Evolutionary conservation across 2,888 invertebrate genomes (phyloP).

Genomic region (Leptogaster cylindrica): DNA sequence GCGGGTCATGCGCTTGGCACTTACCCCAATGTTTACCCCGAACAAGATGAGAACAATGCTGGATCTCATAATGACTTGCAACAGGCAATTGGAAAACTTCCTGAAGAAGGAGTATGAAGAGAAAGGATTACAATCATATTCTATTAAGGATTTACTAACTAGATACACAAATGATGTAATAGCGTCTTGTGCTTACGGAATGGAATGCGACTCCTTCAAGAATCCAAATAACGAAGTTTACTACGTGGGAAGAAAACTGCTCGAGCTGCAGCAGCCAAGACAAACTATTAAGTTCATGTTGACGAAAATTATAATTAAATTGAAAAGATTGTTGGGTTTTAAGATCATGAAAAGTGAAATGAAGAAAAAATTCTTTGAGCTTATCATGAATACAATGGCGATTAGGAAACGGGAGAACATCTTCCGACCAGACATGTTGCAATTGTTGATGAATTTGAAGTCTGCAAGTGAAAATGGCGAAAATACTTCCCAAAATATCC

Average conservation of each 20-base stretch:
- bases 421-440: constrained; percentile 65
- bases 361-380: constrained; percentile 59
- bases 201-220: constrained; percentile 64
- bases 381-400: constrained; percentile 62
- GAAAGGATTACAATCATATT: constrained; percentile 10
- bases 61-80: constrained; percentile 53
- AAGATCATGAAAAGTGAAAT: constrained; percentile 51
- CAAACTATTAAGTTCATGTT: constrained; percentile 50
- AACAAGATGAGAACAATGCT: constrained; percentile 62
- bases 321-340: constrained; percentile 46
- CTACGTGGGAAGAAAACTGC: constrained; percentile 61
- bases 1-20: constrained; percentile 62
- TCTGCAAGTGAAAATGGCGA: constrained; percentile 58
- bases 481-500: neutral
- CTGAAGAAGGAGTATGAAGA: constrained; percentile 38
- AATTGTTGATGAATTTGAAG: constrained; percentile 61
- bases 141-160: constrained; percentile 57
- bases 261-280: constrained; percentile 53
- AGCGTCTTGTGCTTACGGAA: constrained; percentile 62
- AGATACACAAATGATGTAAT: constrained; percentile 59
- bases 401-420: constrained; percentile 63
- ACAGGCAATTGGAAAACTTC: constrained; percentile 53
- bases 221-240: constrained; percentile 66
- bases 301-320: constrained; percentile 55
- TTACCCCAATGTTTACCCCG: constrained; percentile 63